A percentile compares a stretch with the other conserved stretches of the same genome.
phyloP scores from a whole-genome alignment of 2,888 invertebrate species.

The Noctua janthe region DNA sequence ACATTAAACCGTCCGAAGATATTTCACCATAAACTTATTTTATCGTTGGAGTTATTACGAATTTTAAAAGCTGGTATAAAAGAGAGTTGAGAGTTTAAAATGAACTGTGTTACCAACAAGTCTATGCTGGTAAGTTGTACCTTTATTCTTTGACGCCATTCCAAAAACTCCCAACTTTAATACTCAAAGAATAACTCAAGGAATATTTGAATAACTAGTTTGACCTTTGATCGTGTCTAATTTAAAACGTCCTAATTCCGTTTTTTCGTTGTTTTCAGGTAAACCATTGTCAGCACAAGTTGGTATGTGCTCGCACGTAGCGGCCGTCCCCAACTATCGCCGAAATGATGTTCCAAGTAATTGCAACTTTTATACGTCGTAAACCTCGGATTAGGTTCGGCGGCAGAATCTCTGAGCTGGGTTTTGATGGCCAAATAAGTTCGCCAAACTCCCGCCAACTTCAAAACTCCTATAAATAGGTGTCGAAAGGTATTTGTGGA shows the following conservation, averaged over 20 bases:
- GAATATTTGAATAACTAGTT: constrained; percentile 19
- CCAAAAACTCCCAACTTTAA: not conserved
- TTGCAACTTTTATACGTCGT: constrained; percentile 65
- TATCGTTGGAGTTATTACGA: constrained; percentile 19
- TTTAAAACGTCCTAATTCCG: constrained; percentile 44
- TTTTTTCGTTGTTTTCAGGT: constrained; percentile 63
- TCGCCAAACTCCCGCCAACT: constrained; percentile 48
- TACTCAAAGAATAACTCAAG: constrained; percentile 8
- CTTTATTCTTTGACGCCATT: not conserved
- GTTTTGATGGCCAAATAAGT: constrained; percentile 56
- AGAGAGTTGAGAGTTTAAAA: constrained; percentile 23
- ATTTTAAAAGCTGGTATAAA: constrained; percentile 39
- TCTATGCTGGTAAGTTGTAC: constrained; percentile 9
- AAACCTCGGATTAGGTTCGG: constrained; percentile 62
- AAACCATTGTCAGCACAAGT: constrained; percentile 33
- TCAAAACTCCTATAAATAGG: constrained; percentile 63
- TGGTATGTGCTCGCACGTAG: constrained; percentile 41
- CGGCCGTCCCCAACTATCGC: constrained; percentile 23
- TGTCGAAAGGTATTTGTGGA: constrained; percentile 59
- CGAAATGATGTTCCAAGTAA: constrained; percentile 59
- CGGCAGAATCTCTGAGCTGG: constrained; percentile 44
- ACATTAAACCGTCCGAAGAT: constrained; percentile 23
- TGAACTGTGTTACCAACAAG: constrained; percentile 5
- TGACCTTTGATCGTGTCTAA: constrained; percentile 2
- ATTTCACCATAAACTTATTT: constrained; percentile 49